Evolutionary conservation across 2,113 vertebrate genomes (phyloP).

Genomic region (Poeciliopsis occidentalis): DNA sequence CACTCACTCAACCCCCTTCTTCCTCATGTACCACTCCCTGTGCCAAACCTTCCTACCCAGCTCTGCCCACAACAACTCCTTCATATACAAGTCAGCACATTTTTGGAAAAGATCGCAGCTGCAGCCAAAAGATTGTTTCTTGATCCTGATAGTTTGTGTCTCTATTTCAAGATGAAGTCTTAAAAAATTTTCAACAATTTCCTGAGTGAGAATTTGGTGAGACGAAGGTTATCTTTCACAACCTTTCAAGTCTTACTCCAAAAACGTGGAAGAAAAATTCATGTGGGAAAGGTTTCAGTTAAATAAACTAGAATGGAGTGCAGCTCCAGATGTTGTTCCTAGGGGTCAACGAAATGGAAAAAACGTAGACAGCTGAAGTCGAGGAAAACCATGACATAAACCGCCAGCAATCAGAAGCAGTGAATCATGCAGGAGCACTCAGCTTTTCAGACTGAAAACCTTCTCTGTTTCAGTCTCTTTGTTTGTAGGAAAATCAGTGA

Average conservation of each 20-base stretch:
- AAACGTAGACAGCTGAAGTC: conserved; percentile 39
- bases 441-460: conserved; percentile 38
- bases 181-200: conserved; percentile 2
- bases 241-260: not conserved
- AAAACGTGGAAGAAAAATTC: not conserved
- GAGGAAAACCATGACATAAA: conserved; percentile 75
- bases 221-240: conserved; percentile 19
- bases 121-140: conserved; percentile 24
- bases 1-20: conserved; percentile 25
- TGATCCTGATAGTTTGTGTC: conserved; percentile 21
- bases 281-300: conserved; percentile 47
- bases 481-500: conserved; percentile 46
- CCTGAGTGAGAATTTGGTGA: not conserved
- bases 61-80: conserved; percentile 66
- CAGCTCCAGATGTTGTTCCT: conserved; percentile 64
- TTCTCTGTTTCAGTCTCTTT: conserved; percentile 30
- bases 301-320: conserved; percentile 29
- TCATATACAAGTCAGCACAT: conserved; percentile 63
- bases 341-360: conserved; percentile 56
- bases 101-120: conserved; percentile 57
- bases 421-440: conserved; percentile 66
- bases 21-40: conserved; percentile 40
- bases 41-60: conserved; percentile 57
- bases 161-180: conserved; percentile 10
- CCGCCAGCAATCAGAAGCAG: conserved; percentile 60